phyloP scores from a whole-genome alignment of 2,888 invertebrate genomes.

The Pristionchus arcanus region DNA sequence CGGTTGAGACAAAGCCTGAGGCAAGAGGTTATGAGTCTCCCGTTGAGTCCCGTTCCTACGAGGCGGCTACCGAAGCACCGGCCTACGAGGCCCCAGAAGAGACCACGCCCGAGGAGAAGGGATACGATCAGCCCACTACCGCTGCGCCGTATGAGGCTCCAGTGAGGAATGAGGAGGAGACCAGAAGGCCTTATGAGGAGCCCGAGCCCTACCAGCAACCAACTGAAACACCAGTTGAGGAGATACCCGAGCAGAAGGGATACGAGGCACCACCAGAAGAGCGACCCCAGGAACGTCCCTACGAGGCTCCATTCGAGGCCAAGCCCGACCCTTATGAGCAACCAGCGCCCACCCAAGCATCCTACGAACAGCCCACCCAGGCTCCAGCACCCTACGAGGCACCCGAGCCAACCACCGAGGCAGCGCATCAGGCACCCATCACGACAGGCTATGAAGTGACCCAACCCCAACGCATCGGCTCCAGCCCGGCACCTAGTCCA shows the following conservation, averaged over 20 bases:
- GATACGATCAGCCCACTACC: background rate
- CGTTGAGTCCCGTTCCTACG: background rate
- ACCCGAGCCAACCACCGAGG: background rate
- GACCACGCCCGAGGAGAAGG: background rate
- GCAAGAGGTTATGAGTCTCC: background rate
- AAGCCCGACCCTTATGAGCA: background rate
- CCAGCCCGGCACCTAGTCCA: background rate
- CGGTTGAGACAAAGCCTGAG: too few species aligned
- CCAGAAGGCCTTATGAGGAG: background rate
- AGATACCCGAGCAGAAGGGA: background rate
- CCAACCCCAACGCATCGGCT: background rate
- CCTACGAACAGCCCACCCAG: conserved; percentile 2
- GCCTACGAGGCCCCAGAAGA: background rate
- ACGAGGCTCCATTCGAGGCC: background rate
- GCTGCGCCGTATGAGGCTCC: background rate
- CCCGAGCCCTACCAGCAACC: background rate
- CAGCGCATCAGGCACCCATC: background rate
- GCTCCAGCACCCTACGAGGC: background rate
- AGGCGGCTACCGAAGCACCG: background rate
- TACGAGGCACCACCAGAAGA: background rate
- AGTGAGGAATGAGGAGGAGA: background rate
- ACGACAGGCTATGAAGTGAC: background rate
- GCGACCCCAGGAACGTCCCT: background rate
- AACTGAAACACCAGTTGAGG: background rate
- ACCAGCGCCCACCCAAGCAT: background rate